Evolutionary conservation across 2,797 vertebrate genomes (phyloP), one percentile per base, ranked within the genome.

Genomic region (Ctenopoma kingsleyae): DNA sequence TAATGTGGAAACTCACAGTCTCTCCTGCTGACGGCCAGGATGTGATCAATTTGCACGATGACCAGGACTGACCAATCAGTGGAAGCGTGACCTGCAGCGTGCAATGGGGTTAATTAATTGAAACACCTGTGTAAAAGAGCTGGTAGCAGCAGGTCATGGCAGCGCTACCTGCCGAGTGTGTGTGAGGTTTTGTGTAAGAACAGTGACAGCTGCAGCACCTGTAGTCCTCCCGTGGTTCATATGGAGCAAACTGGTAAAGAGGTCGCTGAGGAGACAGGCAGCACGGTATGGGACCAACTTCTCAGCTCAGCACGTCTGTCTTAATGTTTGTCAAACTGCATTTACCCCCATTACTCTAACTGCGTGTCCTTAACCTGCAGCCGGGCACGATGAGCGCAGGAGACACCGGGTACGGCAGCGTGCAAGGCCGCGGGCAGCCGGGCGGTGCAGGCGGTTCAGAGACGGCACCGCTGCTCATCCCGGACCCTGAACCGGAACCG

Each of bases 301-400:
- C 35, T 13, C 0, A 53, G 3, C 32, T 47, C 17, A 4, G 7
- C 25, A 32, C 4, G 20, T 2, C 2, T 15, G 32, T 23, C 3
- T 23, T 10, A 20, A 1, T 22, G 8, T 1, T 25, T 12, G 13
- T 16, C 9, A n/a, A 43, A 19, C 9, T 46, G 6, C 8, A 36
- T 0, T 15, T 17, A 11, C 2, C 17, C 4, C 19, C 1, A 1
- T 17, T 10, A 3, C 7, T 36, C 15, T 51, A 8, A 30, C 8
- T 6, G 0, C 10, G 13, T 84, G 19, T 58, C 25, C 1, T 46
- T 6, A 0, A 52, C 71, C 71, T 57, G 48, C 70, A 90, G 79
- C 56, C 69, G 20, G 6, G 17, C 62, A 68, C 40, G 63, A 94
- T 95, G 93, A 90, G 92, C 76, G 89, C 78, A 1, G 92, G 87